Evolutionary conservation across 1,140 invertebrate species (phyloP).

Genomic region (Geopemphigus sp.): DNA sequence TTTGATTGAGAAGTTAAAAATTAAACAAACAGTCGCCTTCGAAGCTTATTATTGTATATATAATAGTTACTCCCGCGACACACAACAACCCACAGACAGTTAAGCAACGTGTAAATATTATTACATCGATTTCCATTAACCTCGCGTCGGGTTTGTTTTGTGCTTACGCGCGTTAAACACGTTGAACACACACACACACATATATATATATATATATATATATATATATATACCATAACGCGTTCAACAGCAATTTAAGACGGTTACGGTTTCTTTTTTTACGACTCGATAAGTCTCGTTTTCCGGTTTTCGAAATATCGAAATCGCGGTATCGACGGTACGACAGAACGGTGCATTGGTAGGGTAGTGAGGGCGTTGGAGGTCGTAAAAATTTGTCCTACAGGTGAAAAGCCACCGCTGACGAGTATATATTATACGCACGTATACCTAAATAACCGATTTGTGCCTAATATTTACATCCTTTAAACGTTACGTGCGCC

Average conservation of each 20-base stretch:
- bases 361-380: background rate
- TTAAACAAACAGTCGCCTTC: background rate
- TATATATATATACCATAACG: too few relatives aligned
- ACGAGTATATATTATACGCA: background rate
- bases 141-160: conserved; percentile 7
- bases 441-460: conserved; percentile 8
- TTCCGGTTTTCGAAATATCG: conserved; percentile 27
- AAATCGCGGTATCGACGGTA: background rate
- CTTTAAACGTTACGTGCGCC: conserved; percentile 34
- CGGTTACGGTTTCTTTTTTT: background rate
- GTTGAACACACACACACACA: too few relatives aligned
- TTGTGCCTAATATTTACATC: conserved; percentile 40
- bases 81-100: background rate
- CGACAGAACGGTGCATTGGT: background rate
- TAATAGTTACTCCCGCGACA: too few relatives aligned
- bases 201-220: background rate
- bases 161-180: too few relatives aligned
- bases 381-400: conserved; percentile 38
- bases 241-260: background rate
- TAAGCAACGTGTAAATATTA: conserved; percentile 24
- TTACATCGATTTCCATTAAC: conserved; percentile 4
- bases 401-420: conserved; percentile 38
- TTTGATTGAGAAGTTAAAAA: conserved; percentile 6
- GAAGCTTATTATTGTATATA: background rate
- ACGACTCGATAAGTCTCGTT: conserved; percentile 43